Percentiles rank a stretch among this genome's conserved stretches.
Evolutionary conservation across 2,888 invertebrate genomes (phyloP).

Genomic region (Protonemura montana): DNA sequence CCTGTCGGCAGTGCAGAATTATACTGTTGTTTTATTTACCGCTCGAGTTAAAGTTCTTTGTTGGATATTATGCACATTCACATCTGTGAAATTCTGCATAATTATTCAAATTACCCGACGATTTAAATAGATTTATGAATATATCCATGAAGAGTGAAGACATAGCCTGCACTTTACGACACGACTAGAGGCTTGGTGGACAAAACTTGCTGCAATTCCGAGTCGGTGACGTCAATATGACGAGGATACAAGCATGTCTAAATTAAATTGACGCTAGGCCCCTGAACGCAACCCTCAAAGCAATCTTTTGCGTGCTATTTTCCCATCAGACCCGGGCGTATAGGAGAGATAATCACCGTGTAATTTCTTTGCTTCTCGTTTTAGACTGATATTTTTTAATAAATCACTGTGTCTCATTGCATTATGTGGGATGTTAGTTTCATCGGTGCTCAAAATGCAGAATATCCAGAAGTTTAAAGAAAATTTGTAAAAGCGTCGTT

Average conservation of each 20-base stretch:
- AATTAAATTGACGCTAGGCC: not conserved
- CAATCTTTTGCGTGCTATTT: not conserved
- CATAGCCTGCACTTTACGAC: not conserved
- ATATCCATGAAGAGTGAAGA: not conserved
- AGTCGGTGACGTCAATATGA: not conserved
- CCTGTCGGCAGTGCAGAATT: not conserved
- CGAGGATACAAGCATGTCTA: not conserved
- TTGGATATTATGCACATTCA: not conserved
- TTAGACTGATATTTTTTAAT: no score
- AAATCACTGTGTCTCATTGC: no score
- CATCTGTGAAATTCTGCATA: not conserved
- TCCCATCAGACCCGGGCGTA: not conserved
- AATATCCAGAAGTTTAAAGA: no score
- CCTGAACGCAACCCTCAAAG: not conserved
- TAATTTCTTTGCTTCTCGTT: no score
- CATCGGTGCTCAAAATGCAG: no score
- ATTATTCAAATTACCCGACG: not conserved
- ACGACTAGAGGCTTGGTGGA: not conserved
- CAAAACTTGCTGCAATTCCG: not conserved
- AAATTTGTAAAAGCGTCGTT: no score
- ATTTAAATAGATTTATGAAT: not conserved
- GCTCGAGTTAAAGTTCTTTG: not conserved
- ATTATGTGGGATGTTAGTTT: no score
- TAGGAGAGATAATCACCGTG: not conserved
- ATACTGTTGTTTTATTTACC: not conserved